Evolutionary conservation across 2,888 invertebrate genomes (phyloP), one percentile per base, ranked within the genome.

Genomic region (Odontothrips loti): DNA sequence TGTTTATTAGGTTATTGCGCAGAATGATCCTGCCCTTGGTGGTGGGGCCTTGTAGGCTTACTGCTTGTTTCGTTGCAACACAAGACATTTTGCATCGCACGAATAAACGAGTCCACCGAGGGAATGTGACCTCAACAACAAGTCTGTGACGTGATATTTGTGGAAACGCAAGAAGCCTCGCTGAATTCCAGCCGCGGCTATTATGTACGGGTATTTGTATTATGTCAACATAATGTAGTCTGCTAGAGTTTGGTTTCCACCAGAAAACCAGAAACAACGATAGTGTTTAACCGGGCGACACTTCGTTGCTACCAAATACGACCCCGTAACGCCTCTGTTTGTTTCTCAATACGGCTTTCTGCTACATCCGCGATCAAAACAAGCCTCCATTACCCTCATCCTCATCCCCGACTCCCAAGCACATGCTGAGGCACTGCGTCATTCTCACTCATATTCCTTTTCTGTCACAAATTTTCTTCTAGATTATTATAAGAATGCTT

Each of bases 1-100:
- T 75, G 68, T 75, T 75, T 75, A 75, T 75, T 75, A 75, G 68
- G 68, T 75, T 75, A 75, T 75, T 75, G 68, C 68, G 68, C 68
- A 75, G 68, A 75, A 75, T 75, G 68, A 75, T 75, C 10, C 68
- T 75, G 68, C 68, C 68, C 68, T 75, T 75, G 68, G 68, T 75
- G 12, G 68, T 27, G 68, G 68, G 68, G 68, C 68, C 68, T 27
- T 27, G 68, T 27, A 12, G 68, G 68, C 68, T 12, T 11, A 27
- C 12, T 75, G 12, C 23, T 75, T 23, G 23, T 75, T 75, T 75
- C 12, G 23, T 75, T 75, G 68, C 68, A 27, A 1, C 68, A 75
- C 68, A 75, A 75, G 68, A 75, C 27, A 27, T 75, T 75, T 75
- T 27, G 68, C 23, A 27, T 75, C 68, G 27, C 9, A 12, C 68